Evolutionary conservation across 2,888 invertebrate species (phyloP), one percentile per base, ranked within the genome.

Genomic region (Mylabris sibirica): DNA sequence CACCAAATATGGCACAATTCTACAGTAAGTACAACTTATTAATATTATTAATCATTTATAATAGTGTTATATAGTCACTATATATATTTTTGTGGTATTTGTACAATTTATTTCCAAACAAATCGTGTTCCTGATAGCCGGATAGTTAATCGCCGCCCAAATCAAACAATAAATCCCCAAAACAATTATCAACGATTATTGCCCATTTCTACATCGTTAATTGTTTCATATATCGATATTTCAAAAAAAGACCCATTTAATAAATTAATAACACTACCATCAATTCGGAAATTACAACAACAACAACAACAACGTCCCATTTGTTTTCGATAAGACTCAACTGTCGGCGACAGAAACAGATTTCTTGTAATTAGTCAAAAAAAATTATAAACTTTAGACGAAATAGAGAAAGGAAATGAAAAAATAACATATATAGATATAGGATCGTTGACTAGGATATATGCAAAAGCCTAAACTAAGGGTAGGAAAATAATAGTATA

Each of bases 401-500:
- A 35, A 60, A 60, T 22, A 61, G 14, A 38, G 1, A 20, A 20
- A 49, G 3, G 4, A 49, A 63, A 20, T 44, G 14, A 8, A 22
- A 24, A 34, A 24, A 35, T 35, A 35, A 9, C 8, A 35, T 35
- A 34, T 22, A 22, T 41, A 66, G 41, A 64, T 62, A 62, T 65
- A 59, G 65, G 71, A 68, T 72, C 71, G 64, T 72, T 72, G 72
- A 81, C 76, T 75, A 81, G 84, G 85, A 84, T 84, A 83, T 85
- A 85, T 85, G 85, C 85, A 85, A 84, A 85, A 84, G 84, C 82
- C 80, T 67, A 72, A 53, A 73, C 77, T 76, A 78, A 77, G 80
- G 83, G 83, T 81, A 79, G 83, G 83, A 82, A 85, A 85, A 85
- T 85, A 85, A 85, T 85, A 84, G 84, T 79, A 68, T 81, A 78